A percentile compares a stretch with the other conserved stretches of the same genome.
phyloP scores from a whole-genome alignment of 2,888 invertebrate genomes.

The Dolichopus griseipennis region DNA sequence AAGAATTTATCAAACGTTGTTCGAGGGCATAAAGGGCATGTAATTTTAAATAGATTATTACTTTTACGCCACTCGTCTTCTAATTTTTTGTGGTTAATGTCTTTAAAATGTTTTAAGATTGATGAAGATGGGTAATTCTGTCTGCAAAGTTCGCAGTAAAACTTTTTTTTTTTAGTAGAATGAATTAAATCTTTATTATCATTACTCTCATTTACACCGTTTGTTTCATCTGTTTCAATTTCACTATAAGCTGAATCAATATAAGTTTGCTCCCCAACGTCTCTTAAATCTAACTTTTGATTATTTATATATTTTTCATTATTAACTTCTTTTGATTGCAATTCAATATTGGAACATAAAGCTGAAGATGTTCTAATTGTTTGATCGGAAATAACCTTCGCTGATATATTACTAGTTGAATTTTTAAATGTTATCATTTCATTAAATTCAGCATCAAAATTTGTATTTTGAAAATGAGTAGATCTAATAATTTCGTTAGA shows the following conservation, averaged over 20 bases:
- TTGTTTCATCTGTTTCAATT: neutral
- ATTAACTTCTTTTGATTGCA: neutral
- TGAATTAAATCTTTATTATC: neutral
- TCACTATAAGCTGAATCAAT: neutral
- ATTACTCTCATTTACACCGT: neutral
- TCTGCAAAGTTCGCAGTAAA: neutral
- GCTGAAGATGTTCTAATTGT: neutral
- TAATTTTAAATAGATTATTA: neutral
- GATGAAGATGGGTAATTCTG: neutral
- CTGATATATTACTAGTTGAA: neutral
- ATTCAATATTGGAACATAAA: neutral
- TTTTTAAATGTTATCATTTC: neutral
- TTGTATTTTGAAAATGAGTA: neutral
- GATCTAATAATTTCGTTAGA: neutral
- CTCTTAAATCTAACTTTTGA: neutral
- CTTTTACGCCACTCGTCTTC: neutral
- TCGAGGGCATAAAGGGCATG: neutral
- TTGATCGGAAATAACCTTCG: neutral
- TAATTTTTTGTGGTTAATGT: neutral
- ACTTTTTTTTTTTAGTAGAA: neutral
- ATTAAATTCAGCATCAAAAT: neutral
- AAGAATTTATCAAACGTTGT: neutral
- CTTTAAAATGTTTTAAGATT: neutral
- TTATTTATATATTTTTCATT: neutral
- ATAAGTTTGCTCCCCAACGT: neutral